phyloP scores from a whole-genome alignment of 2,797 vertebrate genomes.

The Etheostoma nigrum region DNA sequence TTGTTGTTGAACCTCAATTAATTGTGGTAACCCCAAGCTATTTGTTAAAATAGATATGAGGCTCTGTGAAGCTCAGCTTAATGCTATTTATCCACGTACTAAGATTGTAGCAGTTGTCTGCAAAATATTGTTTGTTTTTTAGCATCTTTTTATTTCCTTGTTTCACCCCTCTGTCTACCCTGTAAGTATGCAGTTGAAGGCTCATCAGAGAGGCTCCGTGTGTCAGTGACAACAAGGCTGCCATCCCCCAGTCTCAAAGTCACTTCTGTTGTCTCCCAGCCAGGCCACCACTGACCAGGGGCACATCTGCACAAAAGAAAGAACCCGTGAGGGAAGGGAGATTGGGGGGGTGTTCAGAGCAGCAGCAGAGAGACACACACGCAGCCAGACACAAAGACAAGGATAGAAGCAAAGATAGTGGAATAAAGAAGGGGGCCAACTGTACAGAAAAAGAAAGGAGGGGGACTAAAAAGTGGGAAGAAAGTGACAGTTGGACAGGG shows the following conservation, averaged over 20 bases:
- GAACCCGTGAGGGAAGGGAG: conserved; percentile 60
- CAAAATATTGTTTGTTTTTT: not conserved
- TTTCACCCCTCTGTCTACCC: conserved; percentile 23
- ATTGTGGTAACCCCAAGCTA: not conserved
- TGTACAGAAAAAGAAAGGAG: not conserved
- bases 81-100: not conserved
- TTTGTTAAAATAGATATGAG: conserved; percentile 8
- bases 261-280: conserved; percentile 80
- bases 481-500: conserved; percentile 43
- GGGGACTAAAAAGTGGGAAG: conserved; percentile 33
- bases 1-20: conserved; percentile 5
- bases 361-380: conserved; percentile 36
- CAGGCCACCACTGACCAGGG: conserved; percentile 76
- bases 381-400: conserved; percentile 36
- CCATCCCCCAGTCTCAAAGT: conserved; percentile 82
- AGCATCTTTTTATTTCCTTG: conserved; percentile 15
- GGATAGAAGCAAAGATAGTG: conserved; percentile 51
- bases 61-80: not conserved
- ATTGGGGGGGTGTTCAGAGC: conserved; percentile 37
- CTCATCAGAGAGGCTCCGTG: conserved; percentile 62
- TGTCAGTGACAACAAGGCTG: conserved; percentile 73
- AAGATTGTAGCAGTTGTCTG: conserved; percentile 6
- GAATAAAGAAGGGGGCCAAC: conserved; percentile 22
- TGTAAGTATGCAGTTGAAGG: conserved; percentile 53
- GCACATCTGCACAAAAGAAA: conserved; percentile 73